Conservation (phyloP, 2,888 invertebrate genomes). For the Plebejus anna region DNA sequence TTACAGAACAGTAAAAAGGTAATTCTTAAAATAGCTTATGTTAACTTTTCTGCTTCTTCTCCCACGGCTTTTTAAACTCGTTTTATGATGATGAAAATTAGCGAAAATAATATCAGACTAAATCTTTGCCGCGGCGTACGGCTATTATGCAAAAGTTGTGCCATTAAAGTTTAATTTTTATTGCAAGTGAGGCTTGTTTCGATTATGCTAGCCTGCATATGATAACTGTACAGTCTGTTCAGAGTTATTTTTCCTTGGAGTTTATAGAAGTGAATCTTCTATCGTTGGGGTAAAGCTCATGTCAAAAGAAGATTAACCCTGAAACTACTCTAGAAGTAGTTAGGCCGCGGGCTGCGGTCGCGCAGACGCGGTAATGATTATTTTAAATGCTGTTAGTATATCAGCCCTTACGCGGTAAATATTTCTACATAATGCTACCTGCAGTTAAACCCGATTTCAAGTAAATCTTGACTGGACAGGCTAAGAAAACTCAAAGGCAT, state of each 20-base stretch:
- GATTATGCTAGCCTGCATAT: slow-evolving; percentile 24
- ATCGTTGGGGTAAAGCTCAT: not conserved
- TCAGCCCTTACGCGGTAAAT: slow-evolving; percentile 45
- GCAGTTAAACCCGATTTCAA: slow-evolving; percentile 9
- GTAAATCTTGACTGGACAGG: slow-evolving; percentile 2
- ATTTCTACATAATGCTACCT: not conserved
- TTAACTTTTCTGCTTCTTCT: not conserved
- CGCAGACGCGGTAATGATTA: slow-evolving; percentile 64
- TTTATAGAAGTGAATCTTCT: not conserved
- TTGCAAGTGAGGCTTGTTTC: slow-evolving; percentile 19
- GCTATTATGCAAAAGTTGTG: slow-evolving; percentile 24
- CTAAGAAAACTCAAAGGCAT: not conserved
- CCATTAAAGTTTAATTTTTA: slow-evolving; percentile 26
- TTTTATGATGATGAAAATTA: not conserved
- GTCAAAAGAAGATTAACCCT: not conserved
- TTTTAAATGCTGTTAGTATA: slow-evolving; percentile 69
- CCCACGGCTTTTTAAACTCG: not conserved
- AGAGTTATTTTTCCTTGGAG: not conserved
- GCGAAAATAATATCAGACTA: slow-evolving; percentile 6
- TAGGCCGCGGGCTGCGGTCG: slow-evolving; percentile 44
- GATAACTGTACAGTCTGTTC: slow-evolving; percentile 40
- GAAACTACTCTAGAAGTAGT: slow-evolving; percentile 41
- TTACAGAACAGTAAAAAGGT: not conserved
- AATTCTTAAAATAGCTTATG: not conserved
- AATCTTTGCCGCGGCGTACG: not conserved